These are phyloP conservation scores for Esox lucius DNA, from an alignment of 2,797 vertebrate species.

Conservation along the genomic window DNA sequence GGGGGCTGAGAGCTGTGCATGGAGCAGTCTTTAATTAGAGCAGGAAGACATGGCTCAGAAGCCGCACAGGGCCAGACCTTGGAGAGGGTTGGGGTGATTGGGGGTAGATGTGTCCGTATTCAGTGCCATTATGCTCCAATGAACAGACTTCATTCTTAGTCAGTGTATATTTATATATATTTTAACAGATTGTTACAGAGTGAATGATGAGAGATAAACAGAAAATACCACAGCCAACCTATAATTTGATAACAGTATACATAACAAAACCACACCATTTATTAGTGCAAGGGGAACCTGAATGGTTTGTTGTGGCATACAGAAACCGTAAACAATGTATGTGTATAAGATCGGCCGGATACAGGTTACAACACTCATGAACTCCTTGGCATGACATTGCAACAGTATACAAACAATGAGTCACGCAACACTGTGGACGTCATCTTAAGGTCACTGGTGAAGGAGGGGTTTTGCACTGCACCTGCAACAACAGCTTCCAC, in stretches of 20 bases:
- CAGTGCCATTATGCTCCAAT: not conserved
- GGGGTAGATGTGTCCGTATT: slow-evolving; percentile 15
- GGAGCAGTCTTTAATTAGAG: slow-evolving; percentile 76
- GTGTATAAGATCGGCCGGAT: not conserved
- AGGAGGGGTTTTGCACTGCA: not conserved
- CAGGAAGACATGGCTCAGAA: slow-evolving; percentile 72
- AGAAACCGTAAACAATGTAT: slow-evolving; percentile 14
- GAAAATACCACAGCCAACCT: not conserved
- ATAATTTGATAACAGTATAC: slow-evolving; percentile 4
- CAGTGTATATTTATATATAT: slow-evolving; percentile 5
- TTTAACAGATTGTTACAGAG: slow-evolving; percentile 2
- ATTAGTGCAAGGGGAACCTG: not conserved
- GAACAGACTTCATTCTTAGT: not conserved
- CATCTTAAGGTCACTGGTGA: slow-evolving; percentile 4
- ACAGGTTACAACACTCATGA: slow-evolving; percentile 28
- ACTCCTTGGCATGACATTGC: slow-evolving; percentile 27
- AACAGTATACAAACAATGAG: too few species aligned
- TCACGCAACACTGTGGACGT: too few species aligned
- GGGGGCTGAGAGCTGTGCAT: slow-evolving; percentile 56
- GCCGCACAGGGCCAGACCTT: slow-evolving; percentile 59
- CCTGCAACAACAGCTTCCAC: not conserved
- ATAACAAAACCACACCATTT: not conserved
- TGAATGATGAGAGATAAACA: slow-evolving; percentile 3
- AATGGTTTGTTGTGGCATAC: slow-evolving; percentile 3
- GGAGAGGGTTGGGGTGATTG: slow-evolving; percentile 18